Evolutionary conservation across 2,888 invertebrate species (phyloP).

Genomic region (Seladonia tumulorum): DNA sequence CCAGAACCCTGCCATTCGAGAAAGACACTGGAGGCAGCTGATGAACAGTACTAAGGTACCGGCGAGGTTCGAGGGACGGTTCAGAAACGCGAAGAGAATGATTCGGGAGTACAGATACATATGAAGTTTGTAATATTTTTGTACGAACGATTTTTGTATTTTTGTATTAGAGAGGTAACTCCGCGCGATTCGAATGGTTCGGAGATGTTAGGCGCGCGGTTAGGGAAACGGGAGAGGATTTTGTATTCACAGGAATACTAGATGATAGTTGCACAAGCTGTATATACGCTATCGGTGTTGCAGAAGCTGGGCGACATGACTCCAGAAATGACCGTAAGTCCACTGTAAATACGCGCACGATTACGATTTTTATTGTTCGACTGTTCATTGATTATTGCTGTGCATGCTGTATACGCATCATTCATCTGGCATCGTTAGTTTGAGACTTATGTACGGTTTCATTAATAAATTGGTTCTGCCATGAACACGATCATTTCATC

Average conservation of each 20-base stretch:
- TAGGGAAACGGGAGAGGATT: constrained; percentile 5
- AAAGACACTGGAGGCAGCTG: constrained; percentile 98
- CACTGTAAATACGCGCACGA: constrained; percentile 82
- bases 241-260: constrained; percentile 48
- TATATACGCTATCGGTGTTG: constrained; percentile 84
- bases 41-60: constrained; percentile 97
- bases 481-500: constrained; percentile 10
- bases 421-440: background rate
- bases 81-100: constrained; percentile 11
- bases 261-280: constrained; percentile 82
- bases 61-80: constrained; percentile 38
- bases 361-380: constrained; percentile 14
- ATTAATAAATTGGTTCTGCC: constrained; percentile 59
- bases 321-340: constrained; percentile 84
- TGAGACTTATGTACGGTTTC: constrained; percentile 29
- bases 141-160: background rate
- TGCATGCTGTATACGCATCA: constrained; percentile 28
- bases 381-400: background rate
- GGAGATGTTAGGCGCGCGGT: background rate
- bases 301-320: constrained; percentile 84
- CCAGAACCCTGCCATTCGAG: constrained; percentile 97
- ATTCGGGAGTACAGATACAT: constrained; percentile 7
- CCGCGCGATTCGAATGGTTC: background rate
- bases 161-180: background rate
- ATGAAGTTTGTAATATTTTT: background rate